Conservation (phyloP, 2,797 vertebrate species). For the Margarornis squamiger region DNA sequence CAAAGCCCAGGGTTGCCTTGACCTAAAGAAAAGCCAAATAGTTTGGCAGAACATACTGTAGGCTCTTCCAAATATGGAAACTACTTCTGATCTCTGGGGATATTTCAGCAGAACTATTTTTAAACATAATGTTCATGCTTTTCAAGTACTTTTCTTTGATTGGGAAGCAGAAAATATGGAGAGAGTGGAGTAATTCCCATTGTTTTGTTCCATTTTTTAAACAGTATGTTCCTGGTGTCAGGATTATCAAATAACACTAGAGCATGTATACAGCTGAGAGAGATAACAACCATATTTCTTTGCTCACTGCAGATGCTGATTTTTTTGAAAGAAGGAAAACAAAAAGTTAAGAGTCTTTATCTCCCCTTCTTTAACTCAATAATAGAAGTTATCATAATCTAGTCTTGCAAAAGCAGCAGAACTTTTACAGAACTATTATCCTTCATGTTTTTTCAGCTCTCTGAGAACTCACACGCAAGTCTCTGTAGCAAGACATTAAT, state of each 20-base stretch:
- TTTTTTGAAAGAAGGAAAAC: not conserved
- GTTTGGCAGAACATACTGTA: constrained; percentile 57
- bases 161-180: constrained; percentile 6
- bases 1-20: constrained; percentile 62
- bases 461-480: not conserved
- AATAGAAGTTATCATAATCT: not conserved
- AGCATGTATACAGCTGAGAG: not conserved
- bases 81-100: constrained; percentile 29
- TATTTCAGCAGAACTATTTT: constrained; percentile 58
- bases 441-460: not conserved
- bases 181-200: not conserved
- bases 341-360: not conserved
- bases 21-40: constrained; percentile 69
- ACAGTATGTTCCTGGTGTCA: not conserved
- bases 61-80: constrained; percentile 69
- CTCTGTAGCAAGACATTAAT: not conserved
- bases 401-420: not conserved
- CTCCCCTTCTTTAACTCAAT: not conserved
- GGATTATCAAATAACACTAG: not conserved
- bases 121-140: constrained; percentile 32
- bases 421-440: not conserved
- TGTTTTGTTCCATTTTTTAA: not conserved
- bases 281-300: not conserved
- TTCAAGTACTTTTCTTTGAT: constrained; percentile 41
- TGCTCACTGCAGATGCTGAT: not conserved